These are phyloP conservation scores for Hypocryptadius cinnamomeus DNA, from an alignment of 2,113 vertebrate species.

Conservation along the genomic window DNA sequence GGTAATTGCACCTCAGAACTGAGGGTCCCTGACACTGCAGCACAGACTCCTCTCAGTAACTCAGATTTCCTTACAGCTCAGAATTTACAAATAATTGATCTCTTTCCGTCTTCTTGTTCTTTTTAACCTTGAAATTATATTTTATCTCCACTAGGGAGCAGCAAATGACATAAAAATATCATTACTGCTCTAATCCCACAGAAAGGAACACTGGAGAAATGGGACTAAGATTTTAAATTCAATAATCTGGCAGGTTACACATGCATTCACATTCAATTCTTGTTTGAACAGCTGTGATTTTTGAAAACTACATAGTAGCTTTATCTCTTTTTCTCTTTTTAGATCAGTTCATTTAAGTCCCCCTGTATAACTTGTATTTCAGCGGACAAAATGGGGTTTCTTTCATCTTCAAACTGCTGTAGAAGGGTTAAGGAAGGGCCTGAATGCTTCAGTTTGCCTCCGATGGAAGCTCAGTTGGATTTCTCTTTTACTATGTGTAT, in stretches of 20 bases:
- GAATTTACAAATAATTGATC: neutral
- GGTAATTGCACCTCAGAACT: neutral
- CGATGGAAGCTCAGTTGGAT: neutral
- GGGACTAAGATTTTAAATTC: neutral
- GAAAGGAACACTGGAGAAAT: neutral
- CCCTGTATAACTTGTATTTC: neutral
- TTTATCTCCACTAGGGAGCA: slow-evolving; percentile 56
- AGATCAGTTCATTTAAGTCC: neutral
- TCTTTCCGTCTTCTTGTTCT: neutral
- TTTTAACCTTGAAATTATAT: neutral
- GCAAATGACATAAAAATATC: slow-evolving; percentile 44
- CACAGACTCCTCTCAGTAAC: neutral
- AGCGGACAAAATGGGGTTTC: neutral
- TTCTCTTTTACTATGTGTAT: neutral
- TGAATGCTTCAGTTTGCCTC: neutral
- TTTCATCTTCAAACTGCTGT: neutral
- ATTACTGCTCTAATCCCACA: neutral
- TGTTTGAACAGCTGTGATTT: neutral
- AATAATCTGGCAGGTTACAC: neutral
- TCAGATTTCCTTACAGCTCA: neutral
- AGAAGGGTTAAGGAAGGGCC: neutral
- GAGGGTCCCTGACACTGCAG: neutral
- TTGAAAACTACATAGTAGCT: neutral
- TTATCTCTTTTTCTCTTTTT: neutral
- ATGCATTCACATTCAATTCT: neutral